phyloP scores from a whole-genome alignment of 92 coral and sea anemone species.

The Parazoanthus darwini region DNA sequence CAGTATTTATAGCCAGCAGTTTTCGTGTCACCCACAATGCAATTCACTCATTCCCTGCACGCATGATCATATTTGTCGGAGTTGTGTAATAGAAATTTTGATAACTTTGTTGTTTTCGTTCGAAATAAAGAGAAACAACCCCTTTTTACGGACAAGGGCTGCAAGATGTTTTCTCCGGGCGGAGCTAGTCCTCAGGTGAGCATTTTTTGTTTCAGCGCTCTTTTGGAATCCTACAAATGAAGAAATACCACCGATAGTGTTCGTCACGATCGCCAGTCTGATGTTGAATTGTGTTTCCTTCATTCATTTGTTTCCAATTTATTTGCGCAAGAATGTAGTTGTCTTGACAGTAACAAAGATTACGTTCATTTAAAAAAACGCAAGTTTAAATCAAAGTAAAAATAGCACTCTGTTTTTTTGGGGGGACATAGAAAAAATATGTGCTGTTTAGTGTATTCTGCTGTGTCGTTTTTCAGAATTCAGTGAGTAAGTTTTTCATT shows the following conservation, averaged over 20 bases:
- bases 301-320: neutral
- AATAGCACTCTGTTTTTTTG: neutral
- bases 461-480: too few species aligned
- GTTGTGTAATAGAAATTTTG: neutral
- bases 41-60: neutral
- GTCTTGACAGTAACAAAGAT: neutral
- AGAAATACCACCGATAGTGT: neutral
- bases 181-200: constrained; percentile 83
- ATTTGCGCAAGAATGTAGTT: neutral
- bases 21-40: constrained; percentile 17
- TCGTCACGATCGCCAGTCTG: neutral
- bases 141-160: constrained; percentile 13
- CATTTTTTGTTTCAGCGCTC: neutral
- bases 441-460: too few species aligned
- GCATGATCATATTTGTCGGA: neutral
- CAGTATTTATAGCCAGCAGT: neutral
- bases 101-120: neutral
- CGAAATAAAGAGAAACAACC: neutral
- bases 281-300: neutral
- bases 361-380: neutral
- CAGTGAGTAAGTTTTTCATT: too few species aligned
- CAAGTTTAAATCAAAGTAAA: neutral
- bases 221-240: neutral
- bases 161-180: constrained; percentile 68
- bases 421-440: too few species aligned